These are phyloP conservation scores for Erebia aethiops DNA, from an alignment of 2,888 invertebrate genomes.

Conservation along the genomic window DNA sequence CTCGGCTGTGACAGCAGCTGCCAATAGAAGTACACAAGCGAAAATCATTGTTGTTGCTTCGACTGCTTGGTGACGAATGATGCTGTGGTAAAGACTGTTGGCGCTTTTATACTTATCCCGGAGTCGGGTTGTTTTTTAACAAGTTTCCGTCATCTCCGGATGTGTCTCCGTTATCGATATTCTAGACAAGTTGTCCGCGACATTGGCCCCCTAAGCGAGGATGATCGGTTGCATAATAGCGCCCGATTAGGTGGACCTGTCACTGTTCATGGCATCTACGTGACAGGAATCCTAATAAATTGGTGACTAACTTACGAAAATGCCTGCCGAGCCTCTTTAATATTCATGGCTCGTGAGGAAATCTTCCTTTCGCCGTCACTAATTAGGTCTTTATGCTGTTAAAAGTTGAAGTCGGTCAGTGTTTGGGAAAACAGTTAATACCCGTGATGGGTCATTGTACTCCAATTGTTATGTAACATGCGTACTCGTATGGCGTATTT, in stretches of 20 bases:
- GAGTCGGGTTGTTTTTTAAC: slow-evolving; percentile 45
- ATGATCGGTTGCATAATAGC: slow-evolving; percentile 70
- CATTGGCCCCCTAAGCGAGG: slow-evolving; percentile 76
- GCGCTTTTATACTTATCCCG: slow-evolving; percentile 67
- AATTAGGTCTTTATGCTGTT: slow-evolving; percentile 49
- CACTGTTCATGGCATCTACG: slow-evolving; percentile 69
- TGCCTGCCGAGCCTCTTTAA: slow-evolving; percentile 60
- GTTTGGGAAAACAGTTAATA: slow-evolving; percentile 20
- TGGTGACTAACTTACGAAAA: slow-evolving; percentile 62
- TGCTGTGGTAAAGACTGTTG: slow-evolving; percentile 53
- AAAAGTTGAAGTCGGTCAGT: slow-evolving; percentile 23
- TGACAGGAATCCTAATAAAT: slow-evolving; percentile 55
- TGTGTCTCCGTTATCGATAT: slow-evolving; percentile 74
- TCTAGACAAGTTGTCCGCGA: slow-evolving; percentile 66
- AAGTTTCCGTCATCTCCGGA: slow-evolving; percentile 71
- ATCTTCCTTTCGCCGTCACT: slow-evolving; percentile 58
- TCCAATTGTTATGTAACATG: not conserved
- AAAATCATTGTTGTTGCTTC: slow-evolving; percentile 67
- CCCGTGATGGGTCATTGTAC: slow-evolving; percentile 14
- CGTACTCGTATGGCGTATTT: not conserved
- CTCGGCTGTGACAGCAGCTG: slow-evolving; percentile 63
- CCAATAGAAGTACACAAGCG: slow-evolving; percentile 61
- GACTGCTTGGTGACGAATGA: slow-evolving; percentile 68
- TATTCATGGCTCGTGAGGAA: slow-evolving; percentile 72
- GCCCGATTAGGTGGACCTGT: slow-evolving; percentile 71